Percentiles rank a stretch among this genome's conserved stretches.
Evolutionary conservation across 2,797 vertebrate genomes (phyloP).

Genomic region (Sarcophilus harrisii): DNA sequence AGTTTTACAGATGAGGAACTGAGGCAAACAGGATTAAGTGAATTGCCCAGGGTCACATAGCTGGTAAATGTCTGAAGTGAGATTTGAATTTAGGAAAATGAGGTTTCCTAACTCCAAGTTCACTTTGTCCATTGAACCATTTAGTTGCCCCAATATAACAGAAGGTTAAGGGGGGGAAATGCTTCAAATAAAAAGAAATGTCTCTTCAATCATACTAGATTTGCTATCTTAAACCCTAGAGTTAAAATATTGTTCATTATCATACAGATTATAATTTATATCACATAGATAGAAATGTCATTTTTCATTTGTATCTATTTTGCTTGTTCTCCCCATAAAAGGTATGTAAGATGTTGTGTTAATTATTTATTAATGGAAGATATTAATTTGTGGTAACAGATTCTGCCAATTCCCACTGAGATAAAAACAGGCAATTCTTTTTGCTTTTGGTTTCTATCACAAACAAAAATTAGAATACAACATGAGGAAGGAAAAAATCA

Average conservation of each 20-base stretch:
- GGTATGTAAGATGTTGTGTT: background rate
- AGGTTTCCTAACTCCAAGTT: background rate
- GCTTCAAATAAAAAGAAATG: background rate
- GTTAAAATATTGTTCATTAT: background rate
- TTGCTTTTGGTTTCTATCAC: constrained; percentile 7
- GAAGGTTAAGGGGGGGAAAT: background rate
- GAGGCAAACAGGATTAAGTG: background rate
- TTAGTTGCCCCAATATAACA: background rate
- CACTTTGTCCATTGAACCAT: background rate
- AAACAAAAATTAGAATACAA: constrained; percentile 29
- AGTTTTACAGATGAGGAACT: background rate
- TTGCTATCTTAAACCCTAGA: background rate
- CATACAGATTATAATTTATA: background rate
- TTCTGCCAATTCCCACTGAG: background rate
- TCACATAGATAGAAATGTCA: background rate
- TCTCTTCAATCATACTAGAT: background rate
- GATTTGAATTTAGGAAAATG: background rate
- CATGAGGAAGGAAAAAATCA: constrained; percentile 21
- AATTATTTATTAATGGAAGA: constrained; percentile 35
- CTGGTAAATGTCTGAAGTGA: background rate
- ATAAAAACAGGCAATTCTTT: constrained; percentile 17
- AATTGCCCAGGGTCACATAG: background rate
- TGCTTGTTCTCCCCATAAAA: background rate
- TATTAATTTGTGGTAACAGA: constrained; percentile 17
- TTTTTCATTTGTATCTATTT: background rate